Evolutionary conservation across 2,113 vertebrate genomes (phyloP).

Genomic region (Urocolius indicus): DNA sequence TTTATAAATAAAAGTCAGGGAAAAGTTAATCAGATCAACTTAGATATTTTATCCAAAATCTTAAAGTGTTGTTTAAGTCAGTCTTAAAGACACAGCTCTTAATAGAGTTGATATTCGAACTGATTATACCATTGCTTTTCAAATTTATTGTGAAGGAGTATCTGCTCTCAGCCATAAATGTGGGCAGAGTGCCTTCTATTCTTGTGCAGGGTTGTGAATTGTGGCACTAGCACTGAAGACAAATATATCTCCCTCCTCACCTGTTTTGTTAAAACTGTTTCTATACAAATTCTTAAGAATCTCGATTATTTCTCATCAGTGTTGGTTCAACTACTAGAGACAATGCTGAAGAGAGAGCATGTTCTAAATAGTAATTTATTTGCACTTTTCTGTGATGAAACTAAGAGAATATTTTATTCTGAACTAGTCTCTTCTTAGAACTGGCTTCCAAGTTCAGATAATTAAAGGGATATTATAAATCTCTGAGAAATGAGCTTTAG

Average conservation of each 20-base stretch:
- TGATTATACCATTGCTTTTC: background rate
- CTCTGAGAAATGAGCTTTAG: background rate
- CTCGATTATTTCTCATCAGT: background rate
- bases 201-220: background rate
- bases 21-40: background rate
- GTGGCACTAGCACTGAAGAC: background rate
- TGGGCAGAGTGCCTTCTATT: background rate
- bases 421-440: background rate
- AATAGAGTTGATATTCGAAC: background rate
- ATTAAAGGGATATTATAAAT: background rate
- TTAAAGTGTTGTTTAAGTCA: background rate
- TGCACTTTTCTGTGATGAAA: background rate
- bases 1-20: background rate
- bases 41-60: background rate
- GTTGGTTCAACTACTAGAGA: background rate
- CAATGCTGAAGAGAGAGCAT: background rate
- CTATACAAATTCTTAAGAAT: background rate
- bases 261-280: background rate
- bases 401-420: background rate
- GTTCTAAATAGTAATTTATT: background rate
- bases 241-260: background rate
- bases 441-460: background rate
- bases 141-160: background rate
- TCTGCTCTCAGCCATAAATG: background rate
- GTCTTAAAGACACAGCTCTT: background rate